Percentiles rank a stretch among this genome's conserved stretches.
Evolutionary conservation across 2,797 vertebrate species (phyloP).

Genomic region (Iguana delicatissima): DNA sequence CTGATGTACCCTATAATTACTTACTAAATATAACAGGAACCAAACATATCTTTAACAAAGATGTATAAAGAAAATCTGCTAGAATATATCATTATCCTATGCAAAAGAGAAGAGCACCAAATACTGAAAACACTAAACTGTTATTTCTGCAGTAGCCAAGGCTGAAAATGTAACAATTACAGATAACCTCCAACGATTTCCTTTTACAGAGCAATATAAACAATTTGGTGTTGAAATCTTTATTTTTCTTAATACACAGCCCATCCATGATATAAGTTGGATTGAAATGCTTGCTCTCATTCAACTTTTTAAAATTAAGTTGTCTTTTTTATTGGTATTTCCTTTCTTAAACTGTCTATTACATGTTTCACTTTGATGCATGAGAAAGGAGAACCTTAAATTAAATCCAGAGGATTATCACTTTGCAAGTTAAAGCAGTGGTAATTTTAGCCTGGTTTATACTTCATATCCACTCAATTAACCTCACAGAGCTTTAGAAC

Average conservation of each 20-base stretch:
- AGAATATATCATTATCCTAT: slow-evolving; percentile 35
- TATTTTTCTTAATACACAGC: background rate
- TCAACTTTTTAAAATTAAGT: slow-evolving; percentile 60
- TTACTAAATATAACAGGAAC: slow-evolving; percentile 41
- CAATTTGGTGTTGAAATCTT: background rate
- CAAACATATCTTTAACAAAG: slow-evolving; percentile 51
- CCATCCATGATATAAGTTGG: slow-evolving; percentile 25
- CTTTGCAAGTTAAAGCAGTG: slow-evolving; percentile 64
- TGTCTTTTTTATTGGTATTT: slow-evolving; percentile 65
- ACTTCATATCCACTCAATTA: slow-evolving; percentile 80
- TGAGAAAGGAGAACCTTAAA: slow-evolving; percentile 64
- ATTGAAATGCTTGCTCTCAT: slow-evolving; percentile 35
- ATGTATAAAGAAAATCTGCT: slow-evolving; percentile 42
- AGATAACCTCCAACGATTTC: slow-evolving; percentile 1
- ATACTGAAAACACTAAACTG: slow-evolving; percentile 30
- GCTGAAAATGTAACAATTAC: slow-evolving; percentile 38
- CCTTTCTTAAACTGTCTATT: slow-evolving; percentile 52
- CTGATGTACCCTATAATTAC: slow-evolving; percentile 63
- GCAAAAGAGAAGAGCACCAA: slow-evolving; percentile 38
- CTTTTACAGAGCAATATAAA: slow-evolving; percentile 2
- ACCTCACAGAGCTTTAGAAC: slow-evolving; percentile 72
- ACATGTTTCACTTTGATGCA: slow-evolving; percentile 55
- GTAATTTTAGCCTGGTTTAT: slow-evolving; percentile 71
- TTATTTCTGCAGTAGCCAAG: slow-evolving; percentile 51
- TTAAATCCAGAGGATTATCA: slow-evolving; percentile 71